These are phyloP conservation scores for Actinia tenebrosa DNA, from an alignment of 64 coral and sea anemone genomes.

Conservation along the genomic window DNA sequence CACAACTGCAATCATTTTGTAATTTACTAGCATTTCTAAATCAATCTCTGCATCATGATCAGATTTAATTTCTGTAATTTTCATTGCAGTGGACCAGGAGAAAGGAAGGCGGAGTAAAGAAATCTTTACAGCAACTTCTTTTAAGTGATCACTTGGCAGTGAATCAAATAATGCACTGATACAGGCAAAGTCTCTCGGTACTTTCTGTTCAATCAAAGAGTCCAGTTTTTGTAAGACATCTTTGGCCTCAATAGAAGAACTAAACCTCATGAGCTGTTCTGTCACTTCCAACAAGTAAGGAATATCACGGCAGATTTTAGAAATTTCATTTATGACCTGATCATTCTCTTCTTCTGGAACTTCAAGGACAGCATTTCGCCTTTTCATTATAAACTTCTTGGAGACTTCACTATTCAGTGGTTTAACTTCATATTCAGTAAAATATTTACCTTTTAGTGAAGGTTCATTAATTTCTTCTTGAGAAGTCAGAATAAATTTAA, in stretches of 20 bases:
- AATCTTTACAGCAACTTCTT: conserved; percentile 25
- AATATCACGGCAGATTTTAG: not conserved
- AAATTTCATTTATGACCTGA: not conserved
- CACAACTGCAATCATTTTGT: not conserved
- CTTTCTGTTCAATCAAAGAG: not conserved
- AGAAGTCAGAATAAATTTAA: conserved; percentile 39
- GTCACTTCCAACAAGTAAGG: conserved; percentile 7
- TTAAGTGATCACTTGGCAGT: conserved; percentile 1
- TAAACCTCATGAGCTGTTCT: conserved; percentile 13
- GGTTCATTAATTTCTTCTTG: conserved; percentile 4
- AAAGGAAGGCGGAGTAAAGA: conserved; percentile 36
- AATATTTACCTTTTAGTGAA: not conserved
- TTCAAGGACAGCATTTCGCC: not conserved
- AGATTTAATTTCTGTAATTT: conserved; percentile 1
- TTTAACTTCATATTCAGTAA: conserved; percentile 15
- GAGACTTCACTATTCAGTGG: not conserved
- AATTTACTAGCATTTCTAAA: conserved; percentile 14
- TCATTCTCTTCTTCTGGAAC: not conserved
- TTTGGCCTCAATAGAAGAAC: not conserved
- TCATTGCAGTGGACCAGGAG: conserved; percentile 15
- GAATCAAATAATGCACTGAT: not conserved
- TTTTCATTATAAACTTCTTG: not conserved
- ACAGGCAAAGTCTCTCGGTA: not conserved
- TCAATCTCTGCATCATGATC: not conserved
- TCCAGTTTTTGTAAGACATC: conserved; percentile 1